A percentile compares a stretch with the other conserved stretches of the same genome.
Conservation (phyloP, 2,113 vertebrate genomes). For the Hassar affinis region DNA sequence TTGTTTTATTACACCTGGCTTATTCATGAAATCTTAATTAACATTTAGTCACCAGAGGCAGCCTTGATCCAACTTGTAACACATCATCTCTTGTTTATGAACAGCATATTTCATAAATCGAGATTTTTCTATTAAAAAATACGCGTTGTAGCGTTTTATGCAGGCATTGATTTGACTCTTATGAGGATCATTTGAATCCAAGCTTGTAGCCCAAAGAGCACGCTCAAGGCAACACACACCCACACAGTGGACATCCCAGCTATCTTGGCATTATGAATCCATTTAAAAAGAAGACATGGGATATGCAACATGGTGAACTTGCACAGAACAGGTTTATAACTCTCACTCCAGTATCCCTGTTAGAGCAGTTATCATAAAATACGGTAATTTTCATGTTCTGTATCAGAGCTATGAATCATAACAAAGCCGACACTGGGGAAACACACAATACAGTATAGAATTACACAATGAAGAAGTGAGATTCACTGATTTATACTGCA, state of each 20-base stretch:
- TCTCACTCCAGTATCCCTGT: neutral
- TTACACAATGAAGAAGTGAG: neutral
- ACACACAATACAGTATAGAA: neutral
- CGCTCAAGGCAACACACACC: constrained; percentile 38
- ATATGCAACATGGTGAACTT: neutral
- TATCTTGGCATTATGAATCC: neutral
- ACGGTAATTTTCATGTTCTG: neutral
- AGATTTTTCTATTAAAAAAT: constrained; percentile 5
- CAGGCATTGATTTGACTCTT: constrained; percentile 33
- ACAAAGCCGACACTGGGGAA: neutral
- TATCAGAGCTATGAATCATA: neutral
- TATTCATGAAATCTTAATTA: neutral
- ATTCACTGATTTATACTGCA: neutral
- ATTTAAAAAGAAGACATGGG: neutral
- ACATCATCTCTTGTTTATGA: neutral
- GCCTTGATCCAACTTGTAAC: neutral
- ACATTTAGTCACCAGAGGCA: neutral
- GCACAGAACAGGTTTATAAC: neutral
- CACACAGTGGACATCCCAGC: constrained; percentile 39
- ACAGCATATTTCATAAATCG: neutral
- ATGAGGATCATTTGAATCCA: neutral
- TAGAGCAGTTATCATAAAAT: neutral
- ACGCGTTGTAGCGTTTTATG: constrained; percentile 7
- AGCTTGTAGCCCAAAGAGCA: neutral
- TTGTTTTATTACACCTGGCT: neutral